These are phyloP conservation scores for Grantiella picta DNA, from an alignment of 2,113 vertebrate genomes.

Conservation along the genomic window DNA sequence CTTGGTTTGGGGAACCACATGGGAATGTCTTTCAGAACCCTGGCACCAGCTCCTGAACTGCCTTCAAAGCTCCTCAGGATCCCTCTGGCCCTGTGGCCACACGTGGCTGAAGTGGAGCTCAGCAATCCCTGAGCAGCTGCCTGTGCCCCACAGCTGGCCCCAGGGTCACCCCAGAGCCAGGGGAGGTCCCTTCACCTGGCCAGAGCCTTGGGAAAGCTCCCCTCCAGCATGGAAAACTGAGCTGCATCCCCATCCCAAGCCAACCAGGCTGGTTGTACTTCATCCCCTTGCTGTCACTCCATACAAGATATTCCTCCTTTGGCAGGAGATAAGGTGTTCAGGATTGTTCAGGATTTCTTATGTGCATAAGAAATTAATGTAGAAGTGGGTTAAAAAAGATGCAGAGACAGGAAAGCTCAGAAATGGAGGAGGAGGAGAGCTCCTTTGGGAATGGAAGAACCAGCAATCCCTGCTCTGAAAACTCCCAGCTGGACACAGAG, in stretches of 20 bases:
- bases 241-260: background rate
- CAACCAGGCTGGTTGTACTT: rapidly evolving
- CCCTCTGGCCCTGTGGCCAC: background rate
- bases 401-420: slow-evolving; percentile 5
- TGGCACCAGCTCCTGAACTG: background rate
- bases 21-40: background rate
- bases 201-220: rapidly evolving
- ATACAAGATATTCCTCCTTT: background rate
- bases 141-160: background rate
- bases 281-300: background rate
- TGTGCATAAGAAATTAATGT: background rate
- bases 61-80: background rate
- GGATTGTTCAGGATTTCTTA: background rate
- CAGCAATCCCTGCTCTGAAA: background rate
- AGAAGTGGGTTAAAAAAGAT: background rate
- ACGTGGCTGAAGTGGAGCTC: background rate
- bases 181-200: background rate
- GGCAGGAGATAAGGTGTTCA: slow-evolving; percentile 55
- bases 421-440: background rate
- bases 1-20: background rate
- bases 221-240: rapidly evolving
- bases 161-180: background rate
- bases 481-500: background rate
- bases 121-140: background rate
- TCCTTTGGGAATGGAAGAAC: slow-evolving; percentile 48